Base-by-base conservation (phyloP, 2,113 vertebrate genomes). In the Heptranchias perlo region DNA sequence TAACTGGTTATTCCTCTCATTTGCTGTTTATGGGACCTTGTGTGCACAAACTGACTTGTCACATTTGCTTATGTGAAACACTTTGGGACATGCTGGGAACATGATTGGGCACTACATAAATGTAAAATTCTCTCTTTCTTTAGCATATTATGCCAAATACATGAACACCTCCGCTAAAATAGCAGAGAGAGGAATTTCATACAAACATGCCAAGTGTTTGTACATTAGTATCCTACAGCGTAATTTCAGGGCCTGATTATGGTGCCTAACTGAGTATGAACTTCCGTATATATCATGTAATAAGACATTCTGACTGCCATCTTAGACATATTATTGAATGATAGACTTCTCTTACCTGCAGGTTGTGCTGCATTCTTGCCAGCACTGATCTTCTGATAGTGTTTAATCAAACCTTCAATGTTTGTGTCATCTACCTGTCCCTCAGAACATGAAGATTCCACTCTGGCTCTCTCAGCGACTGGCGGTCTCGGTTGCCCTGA, bases 361-460 rank as follows among this genome's bases (percentile, higher is more conserved):
- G 35, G n/a, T 1, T 64, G 89, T 44, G 89, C 58, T 62, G 35
- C 21, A 93, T 93, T 93, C 35, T 64, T 39, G 35, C 14, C 89
- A 44, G 58, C 35, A 93, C n/a, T 64, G 89, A 23, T 23, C 35
- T 93, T 93, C 89, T 62, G 89, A 62, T 58, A 62, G 89, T 23
- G 61, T n/a, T 62, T 93, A 18, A 92, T 58, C 23, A 95, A 69
- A 44, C 11, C 44, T 47, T 95, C 93, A 44, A 64, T 95, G 64
- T 64, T 47, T 5, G 25, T 28, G 23, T 95, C 64, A 49, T 58
- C 93, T 39, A 69, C 25, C 8, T 95, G 93, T 35, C 39, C 93
- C 61, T 67, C 93, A 67, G 93, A 95, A 25, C 35, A 95, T 13
- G 44, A 69, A 69, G 93, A 95, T 44, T 95, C 93, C 23, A 47